Conservation (phyloP, 2,888 invertebrate genomes). For the Philopedon plagiatum region DNA sequence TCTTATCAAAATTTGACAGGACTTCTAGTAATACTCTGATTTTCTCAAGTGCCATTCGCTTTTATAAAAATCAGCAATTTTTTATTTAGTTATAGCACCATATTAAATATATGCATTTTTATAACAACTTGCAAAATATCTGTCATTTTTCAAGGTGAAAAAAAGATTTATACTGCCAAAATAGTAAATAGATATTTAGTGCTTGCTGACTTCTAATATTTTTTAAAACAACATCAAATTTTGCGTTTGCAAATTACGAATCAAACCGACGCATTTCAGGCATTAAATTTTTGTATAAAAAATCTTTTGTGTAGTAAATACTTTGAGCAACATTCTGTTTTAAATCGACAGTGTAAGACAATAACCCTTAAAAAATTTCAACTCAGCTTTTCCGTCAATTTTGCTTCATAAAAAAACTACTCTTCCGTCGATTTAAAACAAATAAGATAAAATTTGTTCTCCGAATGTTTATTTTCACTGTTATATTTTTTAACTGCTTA, state of each 20-base stretch:
- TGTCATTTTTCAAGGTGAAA: slow-evolving; percentile 22
- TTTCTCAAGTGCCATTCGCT: slow-evolving; percentile 32
- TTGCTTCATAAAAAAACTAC: too few species aligned
- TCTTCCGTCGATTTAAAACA: too few species aligned
- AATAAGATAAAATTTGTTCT: too few species aligned
- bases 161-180: slow-evolving; percentile 20
- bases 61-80: neutral
- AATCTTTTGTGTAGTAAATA: too few species aligned
- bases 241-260: neutral
- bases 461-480: too few species aligned
- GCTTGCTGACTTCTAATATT: slow-evolving; percentile 2
- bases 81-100: neutral
- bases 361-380: too few species aligned
- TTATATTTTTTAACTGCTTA: too few species aligned
- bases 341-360: too few species aligned
- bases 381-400: too few species aligned
- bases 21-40: neutral
- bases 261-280: neutral
- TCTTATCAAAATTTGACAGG: slow-evolving; percentile 14
- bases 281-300: too few species aligned
- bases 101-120: neutral
- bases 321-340: too few species aligned
- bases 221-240: neutral
- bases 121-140: neutral
- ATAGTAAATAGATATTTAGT: neutral